Evolutionary conservation across 92 coral and sea anemone species (phyloP), one percentile per base, ranked within the genome.

Genomic region (Pocillopora grandis): DNA sequence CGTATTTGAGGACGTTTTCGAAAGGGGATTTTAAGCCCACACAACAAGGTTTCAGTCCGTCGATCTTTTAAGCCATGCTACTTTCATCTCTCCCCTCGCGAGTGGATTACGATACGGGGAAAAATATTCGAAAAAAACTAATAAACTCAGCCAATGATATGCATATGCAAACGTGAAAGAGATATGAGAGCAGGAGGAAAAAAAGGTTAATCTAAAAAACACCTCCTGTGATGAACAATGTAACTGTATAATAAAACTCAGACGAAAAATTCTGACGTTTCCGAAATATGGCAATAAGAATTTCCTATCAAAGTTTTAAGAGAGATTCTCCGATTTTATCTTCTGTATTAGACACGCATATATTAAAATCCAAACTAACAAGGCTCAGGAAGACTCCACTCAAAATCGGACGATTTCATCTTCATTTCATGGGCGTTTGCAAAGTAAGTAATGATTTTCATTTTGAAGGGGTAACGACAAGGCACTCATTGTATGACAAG

Each of bases 101-200:
- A 21, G 35, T 7, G 73, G 86, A 83, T 83, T 83, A 81, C 11
- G 61, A 83, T 52, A n/a, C 71, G 15, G 66, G 31, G 48, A 33
- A 79, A 61, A 63, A 62, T 8, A 74, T 73, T 63, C 73, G 61
- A 73, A 64, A 80, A 83, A 69, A 81, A 57, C 35, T 62, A 36
- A 11, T 17, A 75, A 82, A 62, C 64, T 12, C 12, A 16, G 36
- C 35, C 59, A 58, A 59, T 27, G 31, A 67, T 56, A 80, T 1
- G 18, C 66, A 55, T 68, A 57, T 2, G 17, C 42, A 33, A 52
- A 27, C 5, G 3, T 70, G 55, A 71, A 49, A 59, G 58, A 19
- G 35, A 70, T 35, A 59, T 36, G 36, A 37, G 2, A 70, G 75
- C 55, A 2, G 16, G 31, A 70, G 33, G 21, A 52, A 55, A 37